phyloP scores from a whole-genome alignment of 2,797 vertebrate species.

The Sparidentex hasta region DNA sequence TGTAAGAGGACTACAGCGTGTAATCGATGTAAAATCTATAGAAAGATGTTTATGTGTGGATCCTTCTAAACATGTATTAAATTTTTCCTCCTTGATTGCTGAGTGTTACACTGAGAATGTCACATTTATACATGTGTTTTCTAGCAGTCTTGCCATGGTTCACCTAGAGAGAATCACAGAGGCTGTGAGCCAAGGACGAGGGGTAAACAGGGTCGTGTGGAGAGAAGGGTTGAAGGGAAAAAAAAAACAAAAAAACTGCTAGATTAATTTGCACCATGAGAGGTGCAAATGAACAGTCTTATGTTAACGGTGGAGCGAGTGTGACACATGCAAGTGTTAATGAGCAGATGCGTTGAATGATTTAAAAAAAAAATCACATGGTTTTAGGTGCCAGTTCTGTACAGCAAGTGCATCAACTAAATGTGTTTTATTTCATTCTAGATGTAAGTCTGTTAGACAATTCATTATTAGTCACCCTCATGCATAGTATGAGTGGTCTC shows the following conservation, averaged over 20 bases:
- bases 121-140: constrained; percentile 31
- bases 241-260: constrained; percentile 20
- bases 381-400: constrained; percentile 15
- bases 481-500: constrained; percentile 23
- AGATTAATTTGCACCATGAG: constrained; percentile 45
- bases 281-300: constrained; percentile 57
- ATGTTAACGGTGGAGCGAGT: constrained; percentile 26
- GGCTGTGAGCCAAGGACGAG: constrained; percentile 29
- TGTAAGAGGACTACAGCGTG: background rate
- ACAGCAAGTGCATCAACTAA: constrained; percentile 12
- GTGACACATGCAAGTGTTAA: constrained; percentile 44
- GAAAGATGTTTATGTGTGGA: background rate
- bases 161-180: constrained; percentile 32
- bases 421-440: constrained; percentile 9
- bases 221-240: constrained; percentile 11
- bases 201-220: constrained; percentile 36
- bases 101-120: constrained; percentile 4
- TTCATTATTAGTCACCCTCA: constrained; percentile 7
- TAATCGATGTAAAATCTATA: background rate
- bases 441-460: background rate
- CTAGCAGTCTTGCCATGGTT: constrained; percentile 21
- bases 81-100: no score
- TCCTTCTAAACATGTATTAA: background rate
- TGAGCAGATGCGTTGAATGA: constrained; percentile 38
- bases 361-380: constrained; percentile 18